Evolutionary conservation across 2,113 vertebrate species (phyloP), one percentile per base, ranked within the genome.

Genomic region (Cromileptes altivelis): DNA sequence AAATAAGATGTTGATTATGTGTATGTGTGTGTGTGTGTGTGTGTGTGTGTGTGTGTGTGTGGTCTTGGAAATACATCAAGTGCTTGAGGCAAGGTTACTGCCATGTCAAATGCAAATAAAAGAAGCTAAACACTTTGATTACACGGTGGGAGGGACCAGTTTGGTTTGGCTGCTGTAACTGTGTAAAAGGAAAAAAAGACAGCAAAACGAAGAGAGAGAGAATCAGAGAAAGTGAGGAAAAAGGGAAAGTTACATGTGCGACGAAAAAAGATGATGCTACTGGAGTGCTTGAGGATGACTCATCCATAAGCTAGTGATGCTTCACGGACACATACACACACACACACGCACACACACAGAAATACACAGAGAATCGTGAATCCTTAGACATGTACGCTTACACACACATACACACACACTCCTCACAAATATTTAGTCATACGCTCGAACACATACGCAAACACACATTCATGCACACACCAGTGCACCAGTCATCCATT

Each of bases 271-370:
- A 92, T 50, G 82, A 87, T 86, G 85, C 78, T 78, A 80, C 70
- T 80, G 79, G 65, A 87, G 87, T 8, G 63, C 87, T 82, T 74
- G 78, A 88, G 86, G 89, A 91, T 92, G 92, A 93, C 80, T 93
- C 92, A 92, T 91, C 88, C 85, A 88, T 89, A 91, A 91, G 87
- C 86, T 80, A 67, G 84, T 86, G 85, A 86, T 84, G 84, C 85
- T 75, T 78, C 86, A 81, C 17, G 58, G 23, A 87, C 49, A 81
- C 70, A 78, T 65, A 76, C 65, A 76, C 50, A 65, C 65, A 76
- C 50, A 65, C 57, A 72, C 12, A 70, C 76, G 62, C 25, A 74
- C 71, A 49, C 42, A 47, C 69, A 64, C 58, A 57, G 30, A n/a
- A 13, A 64, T 40, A 64, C 45, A 64, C 49, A 45, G 56, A 77